A percentile compares a stretch with the other conserved stretches of the same genome.
phyloP scores from a whole-genome alignment of 1,140 invertebrate genomes.

The Macrotrachela quadricornifera region DNA sequence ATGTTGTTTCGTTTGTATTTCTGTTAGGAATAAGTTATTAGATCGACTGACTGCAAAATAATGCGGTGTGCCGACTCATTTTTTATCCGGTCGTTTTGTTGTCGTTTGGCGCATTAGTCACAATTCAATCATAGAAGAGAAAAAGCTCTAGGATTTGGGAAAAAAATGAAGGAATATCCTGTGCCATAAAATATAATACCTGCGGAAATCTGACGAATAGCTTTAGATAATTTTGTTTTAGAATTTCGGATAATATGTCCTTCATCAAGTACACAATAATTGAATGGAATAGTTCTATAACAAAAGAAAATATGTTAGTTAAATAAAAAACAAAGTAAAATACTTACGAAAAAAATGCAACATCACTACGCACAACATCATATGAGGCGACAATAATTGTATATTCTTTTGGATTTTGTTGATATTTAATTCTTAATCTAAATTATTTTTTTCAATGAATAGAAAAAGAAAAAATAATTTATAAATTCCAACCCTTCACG shows the following conservation, averaged over 20 bases:
- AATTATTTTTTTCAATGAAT: conserved; percentile 2
- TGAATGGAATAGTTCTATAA: conserved; percentile 37
- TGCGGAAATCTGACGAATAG: conserved; percentile 1
- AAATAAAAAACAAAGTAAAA: conserved; percentile 44
- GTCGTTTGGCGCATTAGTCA: no score
- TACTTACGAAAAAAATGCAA: conserved; percentile 44
- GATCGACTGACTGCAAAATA: no score
- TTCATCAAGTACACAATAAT: conserved; percentile 84
- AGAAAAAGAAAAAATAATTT: conserved; percentile 1
- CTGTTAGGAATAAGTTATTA: no score
- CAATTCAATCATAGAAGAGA: no score
- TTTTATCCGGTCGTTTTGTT: no score
- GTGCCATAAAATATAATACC: no score
- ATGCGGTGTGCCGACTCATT: no score
- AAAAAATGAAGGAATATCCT: no score
- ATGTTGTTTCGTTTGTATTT: no score
- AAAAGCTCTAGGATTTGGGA: no score
- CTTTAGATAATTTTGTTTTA: conserved; percentile 52
- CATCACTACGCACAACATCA: conserved; percentile 87
- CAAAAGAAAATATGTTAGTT: background rate
- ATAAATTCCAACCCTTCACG: conserved; percentile 38
- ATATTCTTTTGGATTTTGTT: conserved; percentile 5
- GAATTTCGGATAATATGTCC: conserved; percentile 93
- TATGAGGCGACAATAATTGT: conserved; percentile 79
- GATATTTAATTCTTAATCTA: background rate